Evolutionary conservation across 2,888 invertebrate species (phyloP), one percentile per base, ranked within the genome.

Genomic region (Baronia brevicornis): DNA sequence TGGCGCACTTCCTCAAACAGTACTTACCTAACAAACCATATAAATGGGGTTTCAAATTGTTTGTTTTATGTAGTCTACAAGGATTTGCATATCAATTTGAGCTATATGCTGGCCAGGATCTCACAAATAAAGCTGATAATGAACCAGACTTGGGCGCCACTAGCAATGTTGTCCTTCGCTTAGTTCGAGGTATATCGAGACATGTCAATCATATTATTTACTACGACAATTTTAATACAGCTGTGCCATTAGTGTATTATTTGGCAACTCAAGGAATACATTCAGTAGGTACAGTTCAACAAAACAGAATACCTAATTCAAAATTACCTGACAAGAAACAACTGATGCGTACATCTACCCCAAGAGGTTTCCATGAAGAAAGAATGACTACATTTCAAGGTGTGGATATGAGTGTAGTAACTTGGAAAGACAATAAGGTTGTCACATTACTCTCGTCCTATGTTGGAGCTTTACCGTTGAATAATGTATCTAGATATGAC

Each of bases 371-470:
- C 51, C 55, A 34, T 58, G 54, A 59, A 32, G 58, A 59, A 43
- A 53, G 51, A 49, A 51, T 59, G 13, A 51, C 59, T 48, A 24
- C 46, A 41, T 46, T 36, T 47, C 54, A 44, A 49, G 51, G 55
- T 48, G 43, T 56, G 38, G 53, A 54, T 48, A 42, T 57, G 46
- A 47, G 39, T 51, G 50, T 48, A 41, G 48, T 53, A 25, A 50
- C 52, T 46, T 64, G 63, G 62, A 59, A 58, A 47, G 53, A 54
- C 47, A 54, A 56, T 54, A 56, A 60, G 42, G n/a, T n/a, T n/a
- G 54, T 55, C 44, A 53, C 51, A 36, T 41, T 56, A 39, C 27
- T 55, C 52, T 57, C 54, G 46, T 36, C 17, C 23, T 45, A 38
- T 20, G 10, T 33, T 60, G 60, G 58, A 51, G 48, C 54, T 47